These are phyloP conservation scores for Epicampocera succincta DNA, from an alignment of 2,888 invertebrate species.

Conservation along the genomic window DNA sequence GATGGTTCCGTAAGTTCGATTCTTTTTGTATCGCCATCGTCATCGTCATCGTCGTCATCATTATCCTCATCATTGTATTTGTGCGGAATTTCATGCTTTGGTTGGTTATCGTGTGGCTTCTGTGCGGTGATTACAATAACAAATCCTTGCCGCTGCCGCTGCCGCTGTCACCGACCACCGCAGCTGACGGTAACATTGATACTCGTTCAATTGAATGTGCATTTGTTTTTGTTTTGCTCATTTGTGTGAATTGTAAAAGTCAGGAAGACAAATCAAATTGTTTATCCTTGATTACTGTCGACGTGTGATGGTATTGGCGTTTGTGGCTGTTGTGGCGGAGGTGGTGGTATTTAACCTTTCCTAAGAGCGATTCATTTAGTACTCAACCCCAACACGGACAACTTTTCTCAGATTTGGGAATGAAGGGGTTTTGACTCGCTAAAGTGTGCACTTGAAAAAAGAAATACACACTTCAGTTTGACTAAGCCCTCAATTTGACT, in stretches of 20 bases:
- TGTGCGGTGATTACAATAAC: slow-evolving; percentile 60
- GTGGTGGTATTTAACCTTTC: slow-evolving; percentile 55
- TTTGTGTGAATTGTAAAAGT: slow-evolving; percentile 63
- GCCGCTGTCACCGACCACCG: not conserved
- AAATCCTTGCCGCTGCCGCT: slow-evolving; percentile 48
- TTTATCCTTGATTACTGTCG: slow-evolving; percentile 67
- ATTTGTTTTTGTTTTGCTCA: slow-evolving; percentile 60
- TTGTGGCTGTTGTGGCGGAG: slow-evolving; percentile 19
- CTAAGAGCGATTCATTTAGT: slow-evolving; percentile 24
- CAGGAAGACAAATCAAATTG: slow-evolving; percentile 67
- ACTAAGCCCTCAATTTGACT: not conserved
- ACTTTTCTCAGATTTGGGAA: slow-evolving; percentile 59
- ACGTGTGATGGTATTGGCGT: slow-evolving; percentile 37
- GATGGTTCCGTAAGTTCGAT: slow-evolving; percentile 40
- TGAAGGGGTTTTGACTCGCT: slow-evolving; percentile 33
- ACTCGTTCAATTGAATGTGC: slow-evolving; percentile 50
- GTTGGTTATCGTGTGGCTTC: slow-evolving; percentile 58
- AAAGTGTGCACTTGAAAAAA: slow-evolving; percentile 28
- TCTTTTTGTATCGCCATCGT: slow-evolving; percentile 32
- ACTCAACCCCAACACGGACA: slow-evolving; percentile 47
- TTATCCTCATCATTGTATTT: slow-evolving; percentile 44
- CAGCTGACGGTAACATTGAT: slow-evolving; percentile 26
- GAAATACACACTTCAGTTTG: not conserved
- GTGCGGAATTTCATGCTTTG: slow-evolving; percentile 54
- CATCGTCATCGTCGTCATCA: not conserved